Percentiles rank a stretch among this genome's conserved stretches.
Conservation (phyloP, 2,888 invertebrate genomes). For the Drosophila tripunctata region DNA sequence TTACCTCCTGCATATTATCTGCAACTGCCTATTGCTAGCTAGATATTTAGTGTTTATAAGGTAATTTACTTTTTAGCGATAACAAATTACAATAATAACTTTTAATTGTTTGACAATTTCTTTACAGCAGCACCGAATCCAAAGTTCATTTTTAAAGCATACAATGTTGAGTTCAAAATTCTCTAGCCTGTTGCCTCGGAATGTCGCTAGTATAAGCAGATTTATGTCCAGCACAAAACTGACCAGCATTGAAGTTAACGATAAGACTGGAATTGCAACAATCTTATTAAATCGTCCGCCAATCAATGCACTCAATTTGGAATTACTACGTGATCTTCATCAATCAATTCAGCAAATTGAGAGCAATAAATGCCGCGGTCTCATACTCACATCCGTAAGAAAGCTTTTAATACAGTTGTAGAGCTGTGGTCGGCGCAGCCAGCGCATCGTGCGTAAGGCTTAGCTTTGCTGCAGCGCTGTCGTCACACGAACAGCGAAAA, state of each 20-base stretch:
- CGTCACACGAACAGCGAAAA: too few species aligned
- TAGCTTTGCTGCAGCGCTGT: too few species aligned
- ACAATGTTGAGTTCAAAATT: slow-evolving; percentile 54
- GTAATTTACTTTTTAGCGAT: background rate
- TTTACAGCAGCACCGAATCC: background rate
- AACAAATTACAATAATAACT: background rate
- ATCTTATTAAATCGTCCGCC: slow-evolving; percentile 91
- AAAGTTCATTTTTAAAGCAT: background rate
- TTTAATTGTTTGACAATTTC: background rate
- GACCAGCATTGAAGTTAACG: slow-evolving; percentile 83
- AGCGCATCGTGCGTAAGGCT: too few species aligned
- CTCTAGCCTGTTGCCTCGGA: slow-evolving; percentile 20
- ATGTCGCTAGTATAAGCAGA: slow-evolving; percentile 1
- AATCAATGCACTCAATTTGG: slow-evolving; percentile 92
- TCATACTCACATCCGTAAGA: slow-evolving; percentile 92
- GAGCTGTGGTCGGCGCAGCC: too few species aligned
- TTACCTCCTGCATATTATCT: background rate
- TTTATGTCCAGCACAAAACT: slow-evolving; percentile 12
- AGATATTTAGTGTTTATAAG: too few species aligned
- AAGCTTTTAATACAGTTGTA: too few species aligned
- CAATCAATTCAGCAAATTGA: slow-evolving; percentile 87
- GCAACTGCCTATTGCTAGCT: background rate
- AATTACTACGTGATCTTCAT: slow-evolving; percentile 88
- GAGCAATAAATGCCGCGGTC: slow-evolving; percentile 87
- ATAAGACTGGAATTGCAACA: slow-evolving; percentile 89